phyloP scores from a whole-genome alignment of 2,113 vertebrate species.

The Blennius ocellaris region DNA sequence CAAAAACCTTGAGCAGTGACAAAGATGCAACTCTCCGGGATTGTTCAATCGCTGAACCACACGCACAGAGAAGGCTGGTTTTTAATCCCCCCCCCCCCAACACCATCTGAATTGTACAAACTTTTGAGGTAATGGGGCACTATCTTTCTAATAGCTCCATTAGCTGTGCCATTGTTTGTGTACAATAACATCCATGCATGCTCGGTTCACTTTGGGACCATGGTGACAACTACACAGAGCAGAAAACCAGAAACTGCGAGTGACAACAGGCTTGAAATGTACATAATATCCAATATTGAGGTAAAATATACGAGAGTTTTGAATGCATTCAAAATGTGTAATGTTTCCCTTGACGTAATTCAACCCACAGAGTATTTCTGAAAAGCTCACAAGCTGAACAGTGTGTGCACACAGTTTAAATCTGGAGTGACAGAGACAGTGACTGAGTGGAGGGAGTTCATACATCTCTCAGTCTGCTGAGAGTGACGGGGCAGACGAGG shows the following conservation, averaged over 20 bases:
- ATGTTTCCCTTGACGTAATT: slow-evolving; percentile 12
- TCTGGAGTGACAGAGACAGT: slow-evolving; percentile 30
- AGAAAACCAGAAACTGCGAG: background rate
- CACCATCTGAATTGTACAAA: background rate
- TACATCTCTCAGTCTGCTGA: slow-evolving; percentile 27
- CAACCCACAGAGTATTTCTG: background rate
- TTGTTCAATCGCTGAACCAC: slow-evolving; percentile 4
- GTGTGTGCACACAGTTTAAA: slow-evolving; percentile 30
- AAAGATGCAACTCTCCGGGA: background rate
- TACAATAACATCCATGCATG: background rate
- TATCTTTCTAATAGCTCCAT: background rate
- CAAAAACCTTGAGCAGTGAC: slow-evolving; percentile 17
- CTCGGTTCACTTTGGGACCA: background rate
- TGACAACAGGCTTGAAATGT: background rate
- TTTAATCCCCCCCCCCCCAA: background rate
- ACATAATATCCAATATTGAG: background rate
- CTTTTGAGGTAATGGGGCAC: background rate
- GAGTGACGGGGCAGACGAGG: slow-evolving; percentile 28
- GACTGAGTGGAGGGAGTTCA: slow-evolving; percentile 15
- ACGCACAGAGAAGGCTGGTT: background rate
- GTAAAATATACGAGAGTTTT: background rate
- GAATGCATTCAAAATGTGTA: background rate
- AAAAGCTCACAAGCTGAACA: slow-evolving; percentile 11
- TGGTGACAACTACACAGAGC: background rate
- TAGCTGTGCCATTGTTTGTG: background rate